Base-by-base conservation (phyloP, 2,797 vertebrate genomes). In the Oryzias sinensis region DNA sequence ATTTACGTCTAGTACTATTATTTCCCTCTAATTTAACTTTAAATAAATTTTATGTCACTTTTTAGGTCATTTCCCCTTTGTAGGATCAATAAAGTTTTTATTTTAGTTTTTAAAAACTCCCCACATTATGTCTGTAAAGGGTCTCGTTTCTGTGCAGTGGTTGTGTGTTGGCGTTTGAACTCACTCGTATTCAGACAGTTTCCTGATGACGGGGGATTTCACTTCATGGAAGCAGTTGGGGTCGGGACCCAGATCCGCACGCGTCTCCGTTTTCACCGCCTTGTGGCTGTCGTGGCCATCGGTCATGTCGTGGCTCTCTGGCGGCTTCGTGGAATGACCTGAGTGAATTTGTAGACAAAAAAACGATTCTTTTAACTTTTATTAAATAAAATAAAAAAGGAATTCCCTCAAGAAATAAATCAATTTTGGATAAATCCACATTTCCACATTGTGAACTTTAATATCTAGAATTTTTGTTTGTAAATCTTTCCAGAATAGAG, bases 181-280 rank as follows among this genome's bases (percentile, higher is more conserved):
- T 97, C 92, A 90, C 93, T 94, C 81, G 63, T 94, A 92, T 76
- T 92, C 89, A 5, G 88, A 91, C 41, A 91, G 85, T 6, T 91
- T 93, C 70, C 91, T 93, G 89, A 95, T 94, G 84, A 93, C 61
- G 3, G 95, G 91, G 63, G 95, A 91, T 42, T 94, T 94, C 80
- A 95, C 88, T 82, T 95, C 93, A 51, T 94, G 94, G 70, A 90
- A 87, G 82, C 88, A 88, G 79, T 93, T 93, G 64, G 88, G 84
- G 68, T 95, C 93, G 55, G 90, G 80, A 45, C 41, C 0, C 15
- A 81, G 83, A 77, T 96, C 93, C 0, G 87, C 70, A 65, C 88
- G 93, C 42, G 92, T 90, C 80, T 97, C 95, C 17, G 89, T 83
- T 92, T 99, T 97, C 88, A 97, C 95, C 73, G 90, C 76, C 87